Percentiles rank a stretch among this genome's conserved stretches.
phyloP scores from a whole-genome alignment of 2,113 vertebrate genomes.

The Ornithorhynchus anatinus region DNA sequence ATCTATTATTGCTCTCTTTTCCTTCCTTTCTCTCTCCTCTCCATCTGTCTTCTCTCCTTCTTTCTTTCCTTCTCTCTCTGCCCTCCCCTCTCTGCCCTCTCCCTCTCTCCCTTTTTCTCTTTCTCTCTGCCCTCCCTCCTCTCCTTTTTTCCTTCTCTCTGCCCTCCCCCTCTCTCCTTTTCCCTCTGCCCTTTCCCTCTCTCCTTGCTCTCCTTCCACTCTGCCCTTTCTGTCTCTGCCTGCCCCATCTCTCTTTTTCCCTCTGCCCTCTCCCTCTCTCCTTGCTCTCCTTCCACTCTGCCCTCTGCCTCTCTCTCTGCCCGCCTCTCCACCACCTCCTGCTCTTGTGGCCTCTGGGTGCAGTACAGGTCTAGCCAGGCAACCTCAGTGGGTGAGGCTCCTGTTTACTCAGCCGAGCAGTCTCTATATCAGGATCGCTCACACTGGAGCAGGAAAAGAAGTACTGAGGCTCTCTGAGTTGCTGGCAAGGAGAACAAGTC shows the following conservation, averaged over 20 bases:
- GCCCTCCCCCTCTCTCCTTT: neutral
- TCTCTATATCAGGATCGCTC: neutral
- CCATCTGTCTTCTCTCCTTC: neutral
- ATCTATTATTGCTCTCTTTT: too few species aligned
- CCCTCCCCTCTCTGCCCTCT: neutral
- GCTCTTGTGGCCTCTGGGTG: neutral
- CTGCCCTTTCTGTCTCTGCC: too few species aligned
- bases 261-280: too few species aligned
- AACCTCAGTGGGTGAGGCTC: neutral
- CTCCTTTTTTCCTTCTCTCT: neutral
- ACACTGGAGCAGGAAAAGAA: neutral
- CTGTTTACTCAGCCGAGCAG: neutral
- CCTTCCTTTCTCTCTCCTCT: neutral
- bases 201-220: accelerated
- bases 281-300: neutral
- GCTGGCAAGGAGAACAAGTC: accelerated
- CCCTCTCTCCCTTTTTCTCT: too few species aligned
- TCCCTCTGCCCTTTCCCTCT: neutral
- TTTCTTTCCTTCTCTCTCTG: too few species aligned
- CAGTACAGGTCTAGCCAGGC: neutral
- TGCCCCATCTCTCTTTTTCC: neutral
- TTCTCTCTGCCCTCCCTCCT: too few species aligned
- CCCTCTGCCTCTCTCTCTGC: neutral
- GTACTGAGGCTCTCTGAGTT: neutral
- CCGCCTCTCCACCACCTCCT: neutral